Percentiles rank a stretch among this genome's conserved stretches.
phyloP scores from a whole-genome alignment of 53 echinoderm and acorn worm genomes.

The Hippasteria phrygiana region DNA sequence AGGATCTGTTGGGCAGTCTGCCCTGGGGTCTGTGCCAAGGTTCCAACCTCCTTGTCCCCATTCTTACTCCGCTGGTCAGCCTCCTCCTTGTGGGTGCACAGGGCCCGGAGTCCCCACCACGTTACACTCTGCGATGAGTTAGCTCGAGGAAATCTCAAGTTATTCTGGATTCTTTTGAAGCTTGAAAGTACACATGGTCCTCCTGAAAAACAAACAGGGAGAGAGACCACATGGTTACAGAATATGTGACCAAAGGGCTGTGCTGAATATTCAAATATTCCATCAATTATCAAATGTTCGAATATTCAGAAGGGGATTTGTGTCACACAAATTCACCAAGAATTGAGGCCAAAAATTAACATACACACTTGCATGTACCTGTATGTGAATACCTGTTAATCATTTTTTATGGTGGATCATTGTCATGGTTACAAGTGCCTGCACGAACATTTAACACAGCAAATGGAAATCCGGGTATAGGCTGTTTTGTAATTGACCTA shows the following conservation, averaged over 20 bases:
- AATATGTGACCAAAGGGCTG: neutral
- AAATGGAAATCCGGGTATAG: too few species aligned
- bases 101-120: constrained; percentile 39
- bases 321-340: too few species aligned
- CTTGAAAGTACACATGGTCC: neutral
- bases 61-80: constrained; percentile 32
- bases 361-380: too few species aligned
- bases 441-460: too few species aligned
- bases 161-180: neutral
- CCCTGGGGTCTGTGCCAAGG: neutral
- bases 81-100: constrained; percentile 30
- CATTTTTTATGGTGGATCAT: too few species aligned
- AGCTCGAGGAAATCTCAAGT: neutral
- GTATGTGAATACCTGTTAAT: too few species aligned
- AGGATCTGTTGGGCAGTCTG: constrained; percentile 19
- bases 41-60: neutral
- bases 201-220: neutral
- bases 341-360: too few species aligned
- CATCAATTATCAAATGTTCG: too few species aligned
- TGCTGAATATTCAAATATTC: too few species aligned
- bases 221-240: neutral
- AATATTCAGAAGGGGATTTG: too few species aligned
- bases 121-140: neutral
- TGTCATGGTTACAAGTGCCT: too few species aligned
- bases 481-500: too few species aligned